Conservation (phyloP, 2,888 invertebrate genomes). For the Leucoptera coffeella region DNA sequence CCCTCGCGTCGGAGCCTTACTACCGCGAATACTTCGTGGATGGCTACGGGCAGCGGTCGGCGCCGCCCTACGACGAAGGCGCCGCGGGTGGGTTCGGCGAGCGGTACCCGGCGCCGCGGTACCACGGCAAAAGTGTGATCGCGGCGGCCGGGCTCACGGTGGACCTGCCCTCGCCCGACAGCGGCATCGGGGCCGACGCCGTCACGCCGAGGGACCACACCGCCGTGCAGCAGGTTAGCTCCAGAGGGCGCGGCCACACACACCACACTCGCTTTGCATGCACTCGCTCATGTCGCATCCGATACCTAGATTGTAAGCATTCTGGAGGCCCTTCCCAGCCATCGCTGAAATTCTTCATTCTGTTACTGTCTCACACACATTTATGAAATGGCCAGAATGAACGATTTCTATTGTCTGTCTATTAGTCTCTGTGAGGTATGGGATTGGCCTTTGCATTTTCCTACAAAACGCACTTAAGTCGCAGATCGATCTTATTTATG, state of each 20-base stretch:
- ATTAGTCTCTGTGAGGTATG: too few species aligned
- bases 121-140: slow-evolving; percentile 68
- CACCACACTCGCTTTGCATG: slow-evolving; percentile 11
- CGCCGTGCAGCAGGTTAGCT: slow-evolving; percentile 81
- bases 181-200: slow-evolving; percentile 91
- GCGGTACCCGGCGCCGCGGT: slow-evolving; percentile 62
- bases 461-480: too few species aligned
- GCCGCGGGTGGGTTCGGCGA: slow-evolving; percentile 61
- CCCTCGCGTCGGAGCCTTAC: slow-evolving; percentile 72
- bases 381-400: too few species aligned
- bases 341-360: too few species aligned
- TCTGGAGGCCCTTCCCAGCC: too few species aligned
- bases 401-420: too few species aligned
- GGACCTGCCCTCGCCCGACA: slow-evolving; percentile 92
- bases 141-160: slow-evolving; percentile 80
- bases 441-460: too few species aligned
- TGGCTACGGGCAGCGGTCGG: slow-evolving; percentile 49
- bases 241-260: slow-evolving; percentile 36
- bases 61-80: slow-evolving; percentile 51
- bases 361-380: too few species aligned
- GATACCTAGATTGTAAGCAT: too few species aligned
- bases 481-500: too few species aligned
- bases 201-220: slow-evolving; percentile 88
- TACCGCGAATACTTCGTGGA: slow-evolving; percentile 72
- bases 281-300: too few species aligned